A percentile compares a stretch with the other conserved stretches of the same genome.
Conservation (phyloP, 2,888 invertebrate species). For the Mythimna pallens region DNA sequence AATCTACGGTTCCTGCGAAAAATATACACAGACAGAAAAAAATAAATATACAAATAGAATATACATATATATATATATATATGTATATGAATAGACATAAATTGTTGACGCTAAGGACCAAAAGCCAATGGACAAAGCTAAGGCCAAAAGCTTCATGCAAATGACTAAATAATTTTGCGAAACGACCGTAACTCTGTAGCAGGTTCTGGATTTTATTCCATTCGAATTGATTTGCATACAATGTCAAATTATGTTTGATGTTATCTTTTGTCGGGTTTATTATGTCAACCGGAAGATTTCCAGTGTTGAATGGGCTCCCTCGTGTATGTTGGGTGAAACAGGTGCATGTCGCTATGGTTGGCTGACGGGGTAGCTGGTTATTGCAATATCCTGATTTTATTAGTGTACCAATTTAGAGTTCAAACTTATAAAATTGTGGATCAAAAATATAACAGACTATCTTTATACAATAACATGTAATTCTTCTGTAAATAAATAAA, state of each 20-base stretch:
- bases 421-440: too few species aligned
- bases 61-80: too few species aligned
- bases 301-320: conserved; percentile 43
- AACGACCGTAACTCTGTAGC: background rate
- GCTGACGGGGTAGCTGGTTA: conserved; percentile 9
- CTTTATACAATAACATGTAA: too few species aligned
- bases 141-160: background rate
- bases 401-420: background rate
- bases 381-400: conserved; percentile 4
- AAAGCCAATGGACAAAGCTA: background rate
- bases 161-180: background rate
- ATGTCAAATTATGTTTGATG: conserved; percentile 20
- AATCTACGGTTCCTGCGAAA: background rate
- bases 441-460: too few species aligned
- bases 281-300: conserved; percentile 26
- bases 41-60: too few species aligned
- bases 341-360: conserved; percentile 28
- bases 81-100: too few species aligned
- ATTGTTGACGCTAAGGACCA: background rate
- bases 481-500: too few species aligned
- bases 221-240: conserved; percentile 36
- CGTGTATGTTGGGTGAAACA: conserved; percentile 23
- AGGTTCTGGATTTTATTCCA: background rate
- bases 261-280: conserved; percentile 15
- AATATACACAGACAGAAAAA: too few species aligned